Evolutionary conservation across 92 coral and sea anemone species (phyloP), one percentile per base, ranked within the genome.

Genomic region (Paragorgia papillata): DNA sequence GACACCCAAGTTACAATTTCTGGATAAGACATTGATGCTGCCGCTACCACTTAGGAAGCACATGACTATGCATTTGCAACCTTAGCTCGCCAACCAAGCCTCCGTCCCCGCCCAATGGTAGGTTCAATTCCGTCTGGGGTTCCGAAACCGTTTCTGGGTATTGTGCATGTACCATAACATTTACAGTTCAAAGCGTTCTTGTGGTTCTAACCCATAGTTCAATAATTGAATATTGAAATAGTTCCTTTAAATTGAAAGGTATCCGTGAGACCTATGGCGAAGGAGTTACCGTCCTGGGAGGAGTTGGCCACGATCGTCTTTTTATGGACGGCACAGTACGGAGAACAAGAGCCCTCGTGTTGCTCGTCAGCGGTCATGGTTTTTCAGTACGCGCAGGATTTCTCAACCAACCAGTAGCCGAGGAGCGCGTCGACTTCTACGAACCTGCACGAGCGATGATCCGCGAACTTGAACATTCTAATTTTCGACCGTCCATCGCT

Each of bases 281-380:
- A n/a, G 80, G 85, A 10, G 97, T 91, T 40, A 83, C 88, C 31
- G 77, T 94, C 37, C 76, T 94, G 17, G 98, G 97, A 12, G 97
- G 97, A 0, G 98, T 94, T 2, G 98, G 97, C 7, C 98, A 94
- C 35, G 98, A 94, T 74, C 98, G 98, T 66, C 79, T 94, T 30
- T 94, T 94, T 67, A 82, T 91, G 82, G 91, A 91, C 54, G 98
- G 98, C 17, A 82, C 89, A 60, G 91, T 94, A 33, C 88, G 90
- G 65, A 85, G 97, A 37, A 89, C 97, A 12, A 79, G 93, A 46
- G 88, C 90, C 37, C 92, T 90, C 9, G 91, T 90, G 25, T 75
- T 94, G 18, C 87, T 94, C 32, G 77, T 94, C 75, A 86, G 82
- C 76, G 98, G 92, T 15, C 69, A 85, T 25, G 81, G 74, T 50